A percentile compares a stretch with the other conserved stretches of the same genome.
Evolutionary conservation across 2,113 vertebrate species (phyloP).

Genomic region (Trochalopteron elliotii): DNA sequence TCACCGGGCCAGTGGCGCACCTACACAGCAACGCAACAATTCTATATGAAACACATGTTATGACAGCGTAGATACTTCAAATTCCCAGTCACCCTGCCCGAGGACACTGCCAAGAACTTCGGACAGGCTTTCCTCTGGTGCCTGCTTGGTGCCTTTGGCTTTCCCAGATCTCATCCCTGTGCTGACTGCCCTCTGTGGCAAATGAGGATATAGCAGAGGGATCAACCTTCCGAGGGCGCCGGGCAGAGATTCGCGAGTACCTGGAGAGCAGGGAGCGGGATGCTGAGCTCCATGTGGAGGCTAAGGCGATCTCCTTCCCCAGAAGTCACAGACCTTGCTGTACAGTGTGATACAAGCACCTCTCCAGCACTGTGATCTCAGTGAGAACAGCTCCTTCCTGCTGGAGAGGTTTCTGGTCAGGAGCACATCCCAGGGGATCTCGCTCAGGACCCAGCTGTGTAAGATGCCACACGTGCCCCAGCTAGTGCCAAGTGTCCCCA

Average conservation of each 20-base stretch:
- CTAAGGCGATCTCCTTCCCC: background rate
- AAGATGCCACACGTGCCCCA: background rate
- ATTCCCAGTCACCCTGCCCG: background rate
- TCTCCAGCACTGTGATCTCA: fast-evolving
- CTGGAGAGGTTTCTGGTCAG: background rate
- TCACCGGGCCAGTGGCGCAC: background rate
- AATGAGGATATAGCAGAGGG: background rate
- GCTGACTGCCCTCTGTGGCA: background rate
- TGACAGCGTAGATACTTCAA: background rate
- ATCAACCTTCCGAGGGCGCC: background rate
- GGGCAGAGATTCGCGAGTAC: background rate
- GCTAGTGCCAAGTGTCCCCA: background rate
- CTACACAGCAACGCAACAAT: background rate
- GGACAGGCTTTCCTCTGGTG: background rate
- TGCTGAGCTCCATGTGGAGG: background rate
- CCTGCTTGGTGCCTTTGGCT: background rate
- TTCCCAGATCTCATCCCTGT: background rate
- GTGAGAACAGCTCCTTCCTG: background rate
- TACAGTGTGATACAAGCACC: fast-evolving
- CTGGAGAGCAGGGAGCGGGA: background rate
- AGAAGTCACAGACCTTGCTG: background rate
- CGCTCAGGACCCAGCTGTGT: background rate
- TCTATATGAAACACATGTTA: fast-evolving
- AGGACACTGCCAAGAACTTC: background rate
- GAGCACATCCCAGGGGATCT: background rate